A percentile compares a stretch with the other conserved stretches of the same genome.
Evolutionary conservation across 2,113 vertebrate genomes (phyloP).

Genomic region (Hippocampus mohnikei): DNA sequence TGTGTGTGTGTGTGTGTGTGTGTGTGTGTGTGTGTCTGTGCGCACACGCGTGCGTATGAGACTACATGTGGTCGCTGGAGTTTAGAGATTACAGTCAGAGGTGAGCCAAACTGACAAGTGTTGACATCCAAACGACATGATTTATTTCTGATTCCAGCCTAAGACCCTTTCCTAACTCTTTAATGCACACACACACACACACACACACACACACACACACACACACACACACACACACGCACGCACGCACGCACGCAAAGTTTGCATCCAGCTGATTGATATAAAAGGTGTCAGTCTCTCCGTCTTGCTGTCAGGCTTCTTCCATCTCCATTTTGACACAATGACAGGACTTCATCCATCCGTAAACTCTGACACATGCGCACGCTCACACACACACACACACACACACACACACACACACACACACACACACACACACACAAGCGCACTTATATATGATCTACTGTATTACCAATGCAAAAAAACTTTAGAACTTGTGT

Average conservation of each 20-base stretch:
- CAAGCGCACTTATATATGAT: too few species aligned
- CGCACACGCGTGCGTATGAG: constrained; percentile 11
- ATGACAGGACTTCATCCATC: constrained; percentile 64
- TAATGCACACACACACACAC: neutral
- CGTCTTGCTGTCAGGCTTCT: constrained; percentile 56
- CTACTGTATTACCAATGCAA: too few species aligned
- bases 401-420: neutral
- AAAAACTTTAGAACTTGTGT: too few species aligned
- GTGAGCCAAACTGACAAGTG: constrained; percentile 63
- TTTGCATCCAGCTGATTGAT: constrained; percentile 67
- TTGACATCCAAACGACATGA: constrained; percentile 59
- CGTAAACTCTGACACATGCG: constrained; percentile 22
- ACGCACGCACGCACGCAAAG: constrained; percentile 24
- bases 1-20: constrained; percentile 16
- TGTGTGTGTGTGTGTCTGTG: constrained; percentile 10
- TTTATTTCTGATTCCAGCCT: constrained; percentile 63
- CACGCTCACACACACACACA: neutral
- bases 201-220: too few species aligned
- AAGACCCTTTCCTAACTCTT: constrained; percentile 55
- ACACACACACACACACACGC: neutral
- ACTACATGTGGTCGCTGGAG: constrained; percentile 51
- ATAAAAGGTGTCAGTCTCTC: constrained; percentile 65
- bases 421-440: constrained; percentile 1
- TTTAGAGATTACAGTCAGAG: constrained; percentile 60
- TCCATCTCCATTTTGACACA: constrained; percentile 65